Base-by-base conservation (phyloP, 2,113 vertebrate species). In the Oophaga pumilio region DNA sequence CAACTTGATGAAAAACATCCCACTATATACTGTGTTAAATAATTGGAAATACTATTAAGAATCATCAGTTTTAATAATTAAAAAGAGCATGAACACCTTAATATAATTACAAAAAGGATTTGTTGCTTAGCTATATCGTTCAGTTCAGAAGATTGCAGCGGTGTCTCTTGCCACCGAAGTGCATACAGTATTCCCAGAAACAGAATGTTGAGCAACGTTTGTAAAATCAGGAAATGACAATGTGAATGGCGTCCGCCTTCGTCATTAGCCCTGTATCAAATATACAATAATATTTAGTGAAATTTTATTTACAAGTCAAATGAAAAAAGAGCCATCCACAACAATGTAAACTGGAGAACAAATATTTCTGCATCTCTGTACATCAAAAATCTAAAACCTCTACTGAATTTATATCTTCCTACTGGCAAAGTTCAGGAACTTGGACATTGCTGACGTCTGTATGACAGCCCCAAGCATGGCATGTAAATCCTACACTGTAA, bases 51-150 rank as follows among this genome's bases (percentile, higher is more conserved):
- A 15, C 20, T 24, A 43, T 82, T 26, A 79, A 52, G 28, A 82
- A 82, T 82, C 17, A 66, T 8, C 7, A 68, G 15, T 11, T 22
- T 81, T 60, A 60, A 81, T 18, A 18, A 60, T 64, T 43, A 81
- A 80, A 80, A 80, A 80, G 26, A 64, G 49, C 11, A 22, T 18
- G 22, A 82, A 82, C 77, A 80, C 57, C 77, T n/a, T 82, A 68
- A 68, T n/a, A 66, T 15, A 49, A 68, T 82, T 52, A 26, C 20
- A 82, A 82, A 82, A 82, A 24, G 81, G 52, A 50, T 68, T 53
- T 66, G 33, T 50, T 68, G 20, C 59, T 17, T 49, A 68, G 24
- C 17, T 50, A 49, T 49, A 82, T 64, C 1, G 11, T 82, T 52
- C 43, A 82, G 62, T n/a, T 60, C 62, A 68, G 22, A 82, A 14